A percentile compares a stretch with the other conserved stretches of the same genome.
Conservation (phyloP, 2,888 invertebrate species). For the Netelia fuscicornis region DNA sequence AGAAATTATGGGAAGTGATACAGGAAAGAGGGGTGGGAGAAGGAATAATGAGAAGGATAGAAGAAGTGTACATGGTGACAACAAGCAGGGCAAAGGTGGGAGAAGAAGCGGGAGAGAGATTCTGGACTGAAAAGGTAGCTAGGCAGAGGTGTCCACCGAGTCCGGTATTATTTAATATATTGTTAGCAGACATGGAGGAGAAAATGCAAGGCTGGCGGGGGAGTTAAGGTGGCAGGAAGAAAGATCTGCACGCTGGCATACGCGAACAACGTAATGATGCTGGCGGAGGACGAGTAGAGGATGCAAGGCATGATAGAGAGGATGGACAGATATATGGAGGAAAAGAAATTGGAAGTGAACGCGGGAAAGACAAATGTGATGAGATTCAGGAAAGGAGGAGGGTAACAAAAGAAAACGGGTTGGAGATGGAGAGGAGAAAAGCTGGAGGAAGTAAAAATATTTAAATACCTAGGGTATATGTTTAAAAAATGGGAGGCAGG, state of each 20-base stretch:
- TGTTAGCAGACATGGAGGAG: conserved; percentile 59
- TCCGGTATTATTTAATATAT: conserved; percentile 65
- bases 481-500: neutral
- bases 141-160: conserved; percentile 70
- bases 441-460: conserved; percentile 20
- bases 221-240: neutral
- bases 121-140: no score
- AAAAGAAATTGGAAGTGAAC: conserved; percentile 20
- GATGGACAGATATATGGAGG: conserved; percentile 2
- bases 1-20: conserved; percentile 11
- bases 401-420: neutral
- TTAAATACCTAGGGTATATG: conserved; percentile 25
- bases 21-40: no score
- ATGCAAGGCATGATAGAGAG: conserved; percentile 28
- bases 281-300: conserved; percentile 18
- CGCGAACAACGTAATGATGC: conserved; percentile 12
- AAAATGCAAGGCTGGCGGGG: conserved; percentile 1
- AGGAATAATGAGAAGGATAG: no score
- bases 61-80: neutral
- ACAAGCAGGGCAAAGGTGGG: no score
- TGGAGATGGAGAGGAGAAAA: conserved; percentile 3
- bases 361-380: conserved; percentile 16
- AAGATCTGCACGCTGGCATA: conserved; percentile 9
- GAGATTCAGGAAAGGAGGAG: conserved; percentile 10
- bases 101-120: no score